Evolutionary conservation across 2,113 vertebrate genomes (phyloP).

Genomic region (Marcusenius ussheri): DNA sequence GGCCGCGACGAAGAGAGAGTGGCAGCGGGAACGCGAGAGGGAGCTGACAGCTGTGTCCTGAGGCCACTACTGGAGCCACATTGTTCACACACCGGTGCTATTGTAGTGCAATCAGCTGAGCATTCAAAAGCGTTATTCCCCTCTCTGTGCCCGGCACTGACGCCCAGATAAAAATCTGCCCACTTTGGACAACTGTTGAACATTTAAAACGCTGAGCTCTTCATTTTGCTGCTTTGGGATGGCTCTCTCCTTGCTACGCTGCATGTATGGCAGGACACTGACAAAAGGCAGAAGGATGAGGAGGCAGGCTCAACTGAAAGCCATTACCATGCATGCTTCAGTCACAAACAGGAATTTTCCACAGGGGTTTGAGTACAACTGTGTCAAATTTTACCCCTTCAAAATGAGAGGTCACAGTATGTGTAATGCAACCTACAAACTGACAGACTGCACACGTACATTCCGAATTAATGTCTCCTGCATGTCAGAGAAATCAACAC

Average conservation of each 20-base stretch:
- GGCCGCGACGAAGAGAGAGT: not conserved
- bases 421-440: not conserved
- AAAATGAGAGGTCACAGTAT: not conserved
- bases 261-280: constrained; percentile 7
- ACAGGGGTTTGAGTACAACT: not conserved
- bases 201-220: constrained; percentile 67
- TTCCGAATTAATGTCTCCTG: not conserved
- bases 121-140: constrained; percentile 66
- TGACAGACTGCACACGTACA: not conserved
- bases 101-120: constrained; percentile 65
- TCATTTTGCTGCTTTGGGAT: constrained; percentile 44
- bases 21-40: constrained; percentile 17
- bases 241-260: constrained; percentile 39
- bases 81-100: constrained; percentile 58
- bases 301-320: not conserved
- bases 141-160: constrained; percentile 49
- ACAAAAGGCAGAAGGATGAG: constrained; percentile 16
- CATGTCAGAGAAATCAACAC: not conserved
- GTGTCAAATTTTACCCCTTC: not conserved
- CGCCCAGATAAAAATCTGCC: constrained; percentile 73
- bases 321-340: not conserved
- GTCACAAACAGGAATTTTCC: not conserved
- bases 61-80: constrained; percentile 42
- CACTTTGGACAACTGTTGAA: constrained; percentile 60
- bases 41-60: constrained; percentile 47